These are phyloP conservation scores for Trichacis sp. DNA, from an alignment of 2,888 invertebrate genomes.

Conservation along the genomic window DNA sequence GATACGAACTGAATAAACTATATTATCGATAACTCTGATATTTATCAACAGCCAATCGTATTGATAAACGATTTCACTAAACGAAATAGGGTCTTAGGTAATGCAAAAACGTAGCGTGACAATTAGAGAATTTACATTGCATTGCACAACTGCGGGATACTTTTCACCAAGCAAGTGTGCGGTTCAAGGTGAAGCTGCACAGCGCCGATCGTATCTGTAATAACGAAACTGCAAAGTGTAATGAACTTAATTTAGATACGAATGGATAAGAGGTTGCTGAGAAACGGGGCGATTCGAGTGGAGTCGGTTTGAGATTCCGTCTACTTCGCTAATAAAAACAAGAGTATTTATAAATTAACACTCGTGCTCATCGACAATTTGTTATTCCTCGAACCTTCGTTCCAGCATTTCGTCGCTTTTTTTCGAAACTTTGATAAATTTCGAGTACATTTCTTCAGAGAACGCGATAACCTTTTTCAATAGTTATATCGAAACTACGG, in stretches of 20 bases:
- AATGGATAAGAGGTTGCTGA: slow-evolving; percentile 49
- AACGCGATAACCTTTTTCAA: too few relatives aligned
- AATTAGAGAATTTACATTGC: slow-evolving; percentile 41
- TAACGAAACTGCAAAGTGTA: slow-evolving; percentile 56
- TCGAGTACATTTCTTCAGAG: too few relatives aligned
- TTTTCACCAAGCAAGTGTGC: slow-evolving; percentile 32
- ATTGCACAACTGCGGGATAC: slow-evolving; percentile 41
- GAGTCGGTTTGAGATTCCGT: slow-evolving; percentile 34
- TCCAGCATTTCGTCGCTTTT: too few relatives aligned
- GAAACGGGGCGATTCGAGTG: slow-evolving; percentile 38
- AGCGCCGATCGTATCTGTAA: slow-evolving; percentile 49
- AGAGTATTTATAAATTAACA: slow-evolving; percentile 36
- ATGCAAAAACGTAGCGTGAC: slow-evolving; percentile 24
- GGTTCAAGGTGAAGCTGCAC: slow-evolving; percentile 48
- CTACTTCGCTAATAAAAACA: slow-evolving; percentile 40
- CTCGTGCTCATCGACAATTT: slow-evolving; percentile 8
- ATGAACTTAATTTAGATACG: slow-evolving; percentile 57
- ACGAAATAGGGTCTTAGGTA: not conserved
- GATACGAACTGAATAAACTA: too few relatives aligned
- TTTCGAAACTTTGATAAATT: too few relatives aligned
- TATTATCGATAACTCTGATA: too few relatives aligned
- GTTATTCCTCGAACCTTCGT: not conserved
- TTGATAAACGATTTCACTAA: too few relatives aligned
- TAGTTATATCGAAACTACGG: slow-evolving; percentile 4
- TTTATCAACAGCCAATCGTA: too few relatives aligned